These are phyloP conservation scores for Bathynomus jamesi DNA, from an alignment of 1,140 invertebrate genomes.

Conservation along the genomic window DNA sequence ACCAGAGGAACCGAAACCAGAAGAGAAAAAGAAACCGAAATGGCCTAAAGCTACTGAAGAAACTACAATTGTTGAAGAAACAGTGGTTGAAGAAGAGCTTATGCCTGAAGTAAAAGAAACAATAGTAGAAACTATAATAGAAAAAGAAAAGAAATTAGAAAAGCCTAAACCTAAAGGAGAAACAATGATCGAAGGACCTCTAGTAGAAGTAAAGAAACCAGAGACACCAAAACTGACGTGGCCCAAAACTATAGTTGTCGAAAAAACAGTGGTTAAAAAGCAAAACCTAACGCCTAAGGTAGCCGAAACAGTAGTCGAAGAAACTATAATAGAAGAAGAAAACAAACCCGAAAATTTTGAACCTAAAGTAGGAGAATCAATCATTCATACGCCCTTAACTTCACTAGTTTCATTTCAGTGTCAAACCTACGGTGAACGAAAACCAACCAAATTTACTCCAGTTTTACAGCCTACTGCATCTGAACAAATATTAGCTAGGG, in stretches of 20 bases:
- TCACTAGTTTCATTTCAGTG: too few relatives aligned
- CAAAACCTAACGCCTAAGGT: not conserved
- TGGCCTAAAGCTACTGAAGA: too few relatives aligned
- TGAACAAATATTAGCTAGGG: slow-evolving; percentile 1
- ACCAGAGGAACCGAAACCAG: too few relatives aligned
- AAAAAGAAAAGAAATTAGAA: not conserved
- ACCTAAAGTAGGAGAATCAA: too few relatives aligned
- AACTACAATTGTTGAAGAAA: too few relatives aligned
- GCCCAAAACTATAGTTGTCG: not conserved
- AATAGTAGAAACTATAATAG: too few relatives aligned
- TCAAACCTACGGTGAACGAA: not conserved
- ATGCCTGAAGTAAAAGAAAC: not conserved
- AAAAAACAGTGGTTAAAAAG: not conserved
- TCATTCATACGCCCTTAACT: too few relatives aligned
- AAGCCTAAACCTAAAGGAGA: not conserved
- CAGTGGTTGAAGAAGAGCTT: not conserved
- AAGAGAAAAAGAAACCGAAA: too few relatives aligned
- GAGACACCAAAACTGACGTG: not conserved
- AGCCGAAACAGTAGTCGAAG: not conserved
- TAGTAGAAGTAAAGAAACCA: not conserved
- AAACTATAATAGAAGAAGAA: not conserved
- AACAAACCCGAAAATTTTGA: not conserved
- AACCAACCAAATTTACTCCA: not conserved
- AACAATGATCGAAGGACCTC: not conserved
- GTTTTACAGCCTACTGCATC: too few relatives aligned